Base-by-base conservation (phyloP, 1,140 invertebrate genomes). In the Lerema accius region DNA sequence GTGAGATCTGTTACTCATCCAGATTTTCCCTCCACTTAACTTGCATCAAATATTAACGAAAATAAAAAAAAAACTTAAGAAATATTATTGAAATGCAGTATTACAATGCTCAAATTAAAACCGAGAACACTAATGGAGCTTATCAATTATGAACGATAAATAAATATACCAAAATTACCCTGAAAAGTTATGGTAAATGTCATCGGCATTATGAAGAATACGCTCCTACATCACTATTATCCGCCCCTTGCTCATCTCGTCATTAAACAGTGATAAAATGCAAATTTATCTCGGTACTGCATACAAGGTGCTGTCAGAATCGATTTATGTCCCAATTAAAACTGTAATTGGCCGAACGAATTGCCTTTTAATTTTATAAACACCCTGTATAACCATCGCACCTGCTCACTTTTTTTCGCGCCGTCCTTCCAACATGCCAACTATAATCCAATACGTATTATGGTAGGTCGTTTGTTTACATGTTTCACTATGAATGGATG, bases 321-420 rank as follows among this genome's bases (percentile, higher is more conserved):
- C 63, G 48, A 65, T 65, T 65, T 65, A 71, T 67, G 42, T 53
- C 19, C 63, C 65, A 65, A 71, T 71, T 71, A 71, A 64, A 65
- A 64, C 26, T 11, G 53, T 65, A 67, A 67, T 64, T 63, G 62
- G 15, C 15, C 13, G 26, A 56, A 51, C 17, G 37, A 39, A 40
- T 39, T 50, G 28, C 40, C 16, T 39, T 35, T 60, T n/a, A 37
- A 39, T 60, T 66, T 73, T 71, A 58, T 40, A 40, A 79, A 49
- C 78, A 74, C 0, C 71, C 82, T 77, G 67, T 83, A 67, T 64
- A 39, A 40, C 13, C 11, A 35, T 16, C 42, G 51, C 82, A 85
- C 82, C 82, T 85, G 82, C 72, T 64, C 73, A 60, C n/a, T 78
- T 80, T 76, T 76, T 65, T 71, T 81, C 76, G 69, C 75, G 59